Base-by-base conservation (phyloP, 2,797 vertebrate genomes). In the Loriculus beryllinus region DNA sequence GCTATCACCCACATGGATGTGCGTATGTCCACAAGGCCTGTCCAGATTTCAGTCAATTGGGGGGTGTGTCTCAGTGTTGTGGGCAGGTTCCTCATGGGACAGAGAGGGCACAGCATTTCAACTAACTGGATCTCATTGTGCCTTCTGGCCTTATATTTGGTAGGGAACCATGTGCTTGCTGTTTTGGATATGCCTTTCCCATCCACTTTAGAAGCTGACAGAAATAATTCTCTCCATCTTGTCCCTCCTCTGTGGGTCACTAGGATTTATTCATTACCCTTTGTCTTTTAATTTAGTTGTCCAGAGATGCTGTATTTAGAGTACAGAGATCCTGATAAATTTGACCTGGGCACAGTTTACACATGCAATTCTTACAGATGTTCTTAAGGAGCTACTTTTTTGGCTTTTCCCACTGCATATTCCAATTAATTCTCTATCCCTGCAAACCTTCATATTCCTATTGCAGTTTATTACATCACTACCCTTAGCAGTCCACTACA, bases 31-130 rank as follows among this genome's bases (percentile, higher is more conserved):
- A 54, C 9, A 10, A 45, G 10, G 25, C 31, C 56, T 48, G 8
- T 12, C 29, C 25, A 56, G 35, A 22, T 49, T 67, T 81, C 47
- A 26, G 35, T 28, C 20, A 28, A 14, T 1, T 2, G 2, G 23
- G 23, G 54, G 25, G 9, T 10, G 20, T 1, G 0, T 7, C 17
- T 8, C 7, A 3, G 37, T 45, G 18, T 4, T 62, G 29, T n/a
- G 18, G 15, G 54, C 19, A 54, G 25, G n/a, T 62, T 56, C 26
- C 7, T 18, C 40, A 35, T n/a, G 71, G 37, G n/a, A 40, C 13
- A 48, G 12, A 60, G 35, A 65, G 21, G 51, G 49, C 35, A 33
- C 12, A 31, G 26, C 25, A 62, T 47, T 70, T 56, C 45, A 82
- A 13, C 13, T 40, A 63, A 62, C 28, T 69, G 64, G 20, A 31